These are phyloP conservation scores for Thamnophis elegans DNA, from an alignment of 2,797 vertebrate species.

Conservation along the genomic window DNA sequence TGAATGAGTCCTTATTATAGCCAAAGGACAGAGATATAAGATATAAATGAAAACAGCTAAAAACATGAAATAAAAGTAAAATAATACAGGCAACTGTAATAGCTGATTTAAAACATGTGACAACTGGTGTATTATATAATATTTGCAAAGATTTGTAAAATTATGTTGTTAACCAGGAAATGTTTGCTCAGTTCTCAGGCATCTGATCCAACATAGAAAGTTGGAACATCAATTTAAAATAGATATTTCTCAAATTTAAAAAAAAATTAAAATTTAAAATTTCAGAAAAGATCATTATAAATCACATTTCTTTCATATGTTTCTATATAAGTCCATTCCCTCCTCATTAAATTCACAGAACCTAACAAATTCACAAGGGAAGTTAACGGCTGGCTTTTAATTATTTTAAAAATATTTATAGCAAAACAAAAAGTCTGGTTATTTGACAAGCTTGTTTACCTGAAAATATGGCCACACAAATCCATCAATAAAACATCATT, in stretches of 20 bases:
- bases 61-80: background rate
- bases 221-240: background rate
- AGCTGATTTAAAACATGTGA: background rate
- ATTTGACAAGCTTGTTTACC: background rate
- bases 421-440: background rate
- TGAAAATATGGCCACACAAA: background rate
- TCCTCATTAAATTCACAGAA: background rate
- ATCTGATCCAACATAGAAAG: background rate
- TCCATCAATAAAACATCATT: background rate
- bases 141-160: background rate
- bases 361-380: background rate
- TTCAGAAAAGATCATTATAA: background rate
- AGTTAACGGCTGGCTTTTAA: background rate
- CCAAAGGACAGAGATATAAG: background rate
- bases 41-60: background rate
- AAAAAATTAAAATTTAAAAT: background rate
- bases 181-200: background rate
- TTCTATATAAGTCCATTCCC: background rate
- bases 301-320: background rate
- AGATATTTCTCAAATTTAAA: background rate
- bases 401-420: background rate
- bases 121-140: background rate
- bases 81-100: background rate
- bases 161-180: background rate
- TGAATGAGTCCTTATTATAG: background rate